A percentile compares a stretch with the other conserved stretches of the same genome.
Evolutionary conservation across 2,113 vertebrate species (phyloP).

Genomic region (Varanus salvator): DNA sequence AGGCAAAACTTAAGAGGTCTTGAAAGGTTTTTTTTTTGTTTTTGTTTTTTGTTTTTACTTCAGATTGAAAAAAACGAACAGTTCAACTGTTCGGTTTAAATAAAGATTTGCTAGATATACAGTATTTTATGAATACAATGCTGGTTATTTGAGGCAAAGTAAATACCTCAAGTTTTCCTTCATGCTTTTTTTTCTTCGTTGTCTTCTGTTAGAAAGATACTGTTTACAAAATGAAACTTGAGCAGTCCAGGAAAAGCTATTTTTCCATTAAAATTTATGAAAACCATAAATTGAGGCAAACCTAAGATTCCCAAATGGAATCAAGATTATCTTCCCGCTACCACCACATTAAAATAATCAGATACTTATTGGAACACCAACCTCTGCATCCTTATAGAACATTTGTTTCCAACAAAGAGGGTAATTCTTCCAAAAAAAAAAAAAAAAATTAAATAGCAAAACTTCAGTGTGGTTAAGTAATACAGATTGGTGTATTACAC

Average conservation of each 20-base stretch:
- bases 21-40: slow-evolving; percentile 72
- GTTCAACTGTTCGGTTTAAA: slow-evolving; percentile 81
- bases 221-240: slow-evolving; percentile 86
- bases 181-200: slow-evolving; percentile 70
- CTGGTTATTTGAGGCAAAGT: slow-evolving; percentile 82
- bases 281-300: slow-evolving; percentile 83
- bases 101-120: slow-evolving; percentile 82
- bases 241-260: slow-evolving; percentile 84
- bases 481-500: slow-evolving; percentile 75
- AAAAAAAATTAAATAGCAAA: slow-evolving; percentile 51
- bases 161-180: slow-evolving; percentile 80
- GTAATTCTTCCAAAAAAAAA: slow-evolving; percentile 65
- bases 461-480: slow-evolving; percentile 78
- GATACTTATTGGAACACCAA: slow-evolving; percentile 82
- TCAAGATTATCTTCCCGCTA: slow-evolving; percentile 88
- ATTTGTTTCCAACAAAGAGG: slow-evolving; percentile 80
- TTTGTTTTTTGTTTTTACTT: slow-evolving; percentile 73
- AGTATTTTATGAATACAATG: slow-evolving; percentile 84
- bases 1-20: slow-evolving; percentile 81
- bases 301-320: slow-evolving; percentile 87
- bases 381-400: slow-evolving; percentile 77
- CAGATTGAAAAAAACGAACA: slow-evolving; percentile 81
- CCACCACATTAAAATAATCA: slow-evolving; percentile 83
- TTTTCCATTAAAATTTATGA: slow-evolving; percentile 86
- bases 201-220: slow-evolving; percentile 81